phyloP scores from a whole-genome alignment of 2,113 vertebrate genomes.

The Alexandromys fortis region DNA sequence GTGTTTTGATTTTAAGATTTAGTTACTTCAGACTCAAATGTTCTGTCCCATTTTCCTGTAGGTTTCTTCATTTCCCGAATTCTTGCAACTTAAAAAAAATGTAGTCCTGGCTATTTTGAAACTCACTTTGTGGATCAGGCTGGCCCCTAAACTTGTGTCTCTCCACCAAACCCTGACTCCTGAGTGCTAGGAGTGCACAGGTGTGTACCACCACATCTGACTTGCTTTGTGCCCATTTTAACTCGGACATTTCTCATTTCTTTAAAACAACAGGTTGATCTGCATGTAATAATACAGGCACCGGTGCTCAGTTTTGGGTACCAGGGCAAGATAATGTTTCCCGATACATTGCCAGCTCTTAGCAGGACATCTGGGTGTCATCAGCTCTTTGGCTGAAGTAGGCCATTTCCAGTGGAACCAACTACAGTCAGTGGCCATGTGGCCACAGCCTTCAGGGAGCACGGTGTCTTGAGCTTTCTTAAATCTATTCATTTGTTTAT shows the following conservation, averaged over 20 bases:
- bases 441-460: background rate
- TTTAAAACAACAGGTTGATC: background rate
- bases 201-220: background rate
- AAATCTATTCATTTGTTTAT: constrained; percentile 9
- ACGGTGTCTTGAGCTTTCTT: background rate
- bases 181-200: background rate
- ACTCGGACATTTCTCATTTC: background rate
- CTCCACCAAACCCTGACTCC: background rate
- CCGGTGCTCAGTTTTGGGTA: background rate
- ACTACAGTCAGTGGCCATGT: background rate
- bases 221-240: background rate
- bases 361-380: background rate
- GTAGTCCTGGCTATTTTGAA: background rate
- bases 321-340: background rate
- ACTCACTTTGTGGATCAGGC: background rate
- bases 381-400: background rate
- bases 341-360: background rate
- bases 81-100: background rate
- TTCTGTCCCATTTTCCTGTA: background rate
- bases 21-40: background rate
- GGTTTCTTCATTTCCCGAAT: background rate
- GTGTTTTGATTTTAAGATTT: constrained; percentile 10
- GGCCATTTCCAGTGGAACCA: background rate
- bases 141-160: background rate
- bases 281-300: background rate